A percentile compares a stretch with the other conserved stretches of the same genome.
These are phyloP conservation scores for Arbacia lixula DNA, from an alignment of 53 echinoderm and acorn worm species.

Conservation along the genomic window DNA sequence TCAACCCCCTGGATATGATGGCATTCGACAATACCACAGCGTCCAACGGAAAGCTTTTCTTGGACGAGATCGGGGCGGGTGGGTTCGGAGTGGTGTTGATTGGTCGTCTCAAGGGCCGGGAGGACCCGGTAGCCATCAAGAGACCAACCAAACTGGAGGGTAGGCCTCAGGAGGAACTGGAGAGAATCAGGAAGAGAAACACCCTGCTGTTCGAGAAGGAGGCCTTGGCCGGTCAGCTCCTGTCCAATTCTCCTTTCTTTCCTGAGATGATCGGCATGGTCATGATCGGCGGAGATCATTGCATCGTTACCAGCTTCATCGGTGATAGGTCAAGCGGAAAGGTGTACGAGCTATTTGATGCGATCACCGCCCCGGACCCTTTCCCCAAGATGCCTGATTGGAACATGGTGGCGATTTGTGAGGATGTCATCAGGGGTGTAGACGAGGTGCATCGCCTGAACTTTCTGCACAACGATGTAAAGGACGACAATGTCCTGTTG, in stretches of 20 bases:
- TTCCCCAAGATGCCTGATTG: neutral
- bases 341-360: neutral
- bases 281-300: neutral
- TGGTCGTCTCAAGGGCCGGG: neutral
- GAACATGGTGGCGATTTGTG: conserved; percentile 16
- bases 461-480: conserved; percentile 35
- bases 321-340: conserved; percentile 8
- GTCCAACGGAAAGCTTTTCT: neutral
- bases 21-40: neutral
- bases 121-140: conserved; percentile 10
- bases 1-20: neutral
- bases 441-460: neutral
- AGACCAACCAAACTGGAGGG: neutral
- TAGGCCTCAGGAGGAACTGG: neutral
- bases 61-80: conserved; percentile 7
- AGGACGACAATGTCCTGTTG: conserved; percentile 28
- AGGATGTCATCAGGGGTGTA: conserved; percentile 18
- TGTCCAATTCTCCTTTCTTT: conserved; percentile 20
- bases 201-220: conserved; percentile 22
- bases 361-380: neutral
- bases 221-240: neutral
- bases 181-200: neutral
- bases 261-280: neutral
- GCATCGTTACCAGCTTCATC: conserved; percentile 23
- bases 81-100: conserved; percentile 2